Conservation (phyloP, 2,113 vertebrate genomes). For the Brienomyrus brachyistius region DNA sequence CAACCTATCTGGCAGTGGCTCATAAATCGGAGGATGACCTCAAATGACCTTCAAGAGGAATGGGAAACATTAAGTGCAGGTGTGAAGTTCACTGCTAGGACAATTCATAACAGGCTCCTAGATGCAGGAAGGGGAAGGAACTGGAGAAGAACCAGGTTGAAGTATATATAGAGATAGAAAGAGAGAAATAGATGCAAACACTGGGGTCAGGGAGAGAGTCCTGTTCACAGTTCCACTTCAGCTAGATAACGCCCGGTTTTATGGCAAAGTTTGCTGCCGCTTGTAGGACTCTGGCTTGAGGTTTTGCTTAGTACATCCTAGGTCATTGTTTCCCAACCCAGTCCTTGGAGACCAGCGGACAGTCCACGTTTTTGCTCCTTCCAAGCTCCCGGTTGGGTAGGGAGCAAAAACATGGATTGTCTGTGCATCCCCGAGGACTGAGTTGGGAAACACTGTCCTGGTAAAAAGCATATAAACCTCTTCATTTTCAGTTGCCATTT, state of each 20-base stretch:
- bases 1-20: too few relatives aligned
- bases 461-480: neutral
- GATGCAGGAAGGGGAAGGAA: too few relatives aligned
- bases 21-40: too few relatives aligned
- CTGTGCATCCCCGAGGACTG: neutral
- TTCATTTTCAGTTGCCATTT: neutral
- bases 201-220: neutral
- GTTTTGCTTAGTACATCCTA: neutral
- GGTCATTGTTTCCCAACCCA: neutral
- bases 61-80: too few relatives aligned
- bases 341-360: neutral
- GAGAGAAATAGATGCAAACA: neutral
- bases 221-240: neutral
- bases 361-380: neutral
- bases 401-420: neutral
- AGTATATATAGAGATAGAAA: too few relatives aligned
- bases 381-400: neutral
- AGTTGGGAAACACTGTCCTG: neutral
- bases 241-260: neutral
- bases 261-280: neutral
- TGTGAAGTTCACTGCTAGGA: too few relatives aligned
- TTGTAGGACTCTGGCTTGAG: neutral
- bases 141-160: too few relatives aligned
- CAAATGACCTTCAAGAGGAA: too few relatives aligned
- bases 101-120: too few relatives aligned